Evolutionary conservation across 2,888 invertebrate genomes (phyloP).

Genomic region (Pseudococcus viburni): DNA sequence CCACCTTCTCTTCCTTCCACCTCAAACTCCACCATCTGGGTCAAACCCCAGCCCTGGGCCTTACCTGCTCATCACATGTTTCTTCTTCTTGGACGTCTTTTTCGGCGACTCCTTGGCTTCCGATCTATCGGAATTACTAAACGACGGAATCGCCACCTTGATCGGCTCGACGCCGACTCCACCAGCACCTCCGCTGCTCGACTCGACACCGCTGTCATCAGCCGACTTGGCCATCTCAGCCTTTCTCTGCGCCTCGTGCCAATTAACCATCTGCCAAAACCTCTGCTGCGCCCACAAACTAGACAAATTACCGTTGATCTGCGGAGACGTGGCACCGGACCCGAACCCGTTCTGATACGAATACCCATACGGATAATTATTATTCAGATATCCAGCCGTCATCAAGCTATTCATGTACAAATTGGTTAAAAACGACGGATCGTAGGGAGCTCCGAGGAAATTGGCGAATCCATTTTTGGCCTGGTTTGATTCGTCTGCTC

Average conservation of each 20-base stretch:
- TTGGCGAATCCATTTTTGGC: slow-evolving; percentile 6
- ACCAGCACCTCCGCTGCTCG: background rate
- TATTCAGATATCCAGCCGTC: slow-evolving; percentile 56
- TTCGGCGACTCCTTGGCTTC: slow-evolving; percentile 47
- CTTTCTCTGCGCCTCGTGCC: slow-evolving; percentile 62
- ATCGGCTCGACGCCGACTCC: background rate
- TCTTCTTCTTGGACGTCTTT: slow-evolving; percentile 19
- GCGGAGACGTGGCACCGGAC: background rate
- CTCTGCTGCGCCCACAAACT: slow-evolving; percentile 68
- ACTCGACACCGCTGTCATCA: background rate
- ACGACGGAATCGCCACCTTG: slow-evolving; percentile 28
- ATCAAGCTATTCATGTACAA: slow-evolving; percentile 67
- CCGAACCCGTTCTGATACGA: slow-evolving; percentile 16
- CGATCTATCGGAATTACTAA: slow-evolving; percentile 1
- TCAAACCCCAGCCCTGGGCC: background rate
- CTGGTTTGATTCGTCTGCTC: background rate
- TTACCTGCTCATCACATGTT: slow-evolving; percentile 20
- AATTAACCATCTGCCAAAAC: slow-evolving; percentile 69
- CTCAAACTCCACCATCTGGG: no score
- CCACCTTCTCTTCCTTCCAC: no score
- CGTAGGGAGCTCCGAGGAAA: slow-evolving; percentile 53
- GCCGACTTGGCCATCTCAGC: background rate
- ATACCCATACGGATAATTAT: slow-evolving; percentile 51
- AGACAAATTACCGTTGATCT: slow-evolving; percentile 20
- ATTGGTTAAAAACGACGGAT: slow-evolving; percentile 61